Base-by-base conservation (phyloP, 1,140 invertebrate species). In the Andricus grossulariae region DNA sequence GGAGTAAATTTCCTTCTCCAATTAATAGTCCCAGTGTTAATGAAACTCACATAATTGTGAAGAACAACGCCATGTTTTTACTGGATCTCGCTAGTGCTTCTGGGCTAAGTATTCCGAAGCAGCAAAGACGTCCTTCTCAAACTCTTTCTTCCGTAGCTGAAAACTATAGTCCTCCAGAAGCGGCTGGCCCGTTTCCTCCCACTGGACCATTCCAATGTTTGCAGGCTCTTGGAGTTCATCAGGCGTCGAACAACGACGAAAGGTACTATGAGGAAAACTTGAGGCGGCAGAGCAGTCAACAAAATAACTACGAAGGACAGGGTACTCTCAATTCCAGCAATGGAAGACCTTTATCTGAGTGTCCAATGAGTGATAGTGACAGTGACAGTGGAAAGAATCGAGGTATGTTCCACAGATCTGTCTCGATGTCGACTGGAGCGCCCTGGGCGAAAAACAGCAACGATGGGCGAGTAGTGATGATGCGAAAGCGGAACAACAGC, bases 1-100 rank as follows among this genome's bases (percentile, higher is more conserved):
- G 77, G 0, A 75, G 74, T 45, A 88, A 91, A 73, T 75, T 79
- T 49, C 50, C 88, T 12, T 90, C 92, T 25, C 90, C 92, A 6
- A 82, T 90, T 18, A 85, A 78, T 12, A 86, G 84, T 74, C 85
- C 90, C 0, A 83, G 83, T n/a, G 85, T 74, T 7, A 85, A 92
- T 52, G 95, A 97, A 60, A 94, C 95, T 8, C 97, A 98, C 86
- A 87, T 95, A 16, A 93, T 96, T 0, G 96, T 99, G 92, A 96
- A 96, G 80, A 97, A 97, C 86, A 99, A 99, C 90, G 97, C 98
- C 0, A 94, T 98, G 91, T 99, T 99, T 88, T 90, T 99, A 13
- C 90, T 99, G 72, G 97, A 99, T 86, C 88, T 99, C 66, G 95
- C 96, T 1, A 95, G 96, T 81, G 94, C 96, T 1, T 94, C 93